phyloP scores from a whole-genome alignment of 2,888 invertebrate genomes.

The Heliconius aoede region DNA sequence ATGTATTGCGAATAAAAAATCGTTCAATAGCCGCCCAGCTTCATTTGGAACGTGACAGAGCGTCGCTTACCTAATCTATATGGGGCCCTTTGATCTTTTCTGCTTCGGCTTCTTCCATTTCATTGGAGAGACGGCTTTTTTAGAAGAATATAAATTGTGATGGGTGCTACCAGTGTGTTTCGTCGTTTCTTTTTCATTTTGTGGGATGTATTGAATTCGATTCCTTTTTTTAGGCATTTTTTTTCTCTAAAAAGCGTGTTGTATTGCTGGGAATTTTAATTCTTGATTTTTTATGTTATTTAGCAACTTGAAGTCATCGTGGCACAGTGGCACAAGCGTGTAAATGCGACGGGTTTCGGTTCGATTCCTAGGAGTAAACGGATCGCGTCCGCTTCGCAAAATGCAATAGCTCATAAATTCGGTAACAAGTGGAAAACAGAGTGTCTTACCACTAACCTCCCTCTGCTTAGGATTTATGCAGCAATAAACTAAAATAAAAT shows the following conservation, averaged over 20 bases:
- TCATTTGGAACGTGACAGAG: constrained; percentile 40
- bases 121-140: constrained; percentile 25
- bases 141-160: constrained; percentile 26
- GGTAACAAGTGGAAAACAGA: too few relatives aligned
- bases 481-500: too few relatives aligned
- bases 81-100: constrained; percentile 37
- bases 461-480: too few relatives aligned
- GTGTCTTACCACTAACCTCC: too few relatives aligned
- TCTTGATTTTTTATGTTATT: neutral
- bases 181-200: neutral
- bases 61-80: constrained; percentile 39
- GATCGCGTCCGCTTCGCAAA: too few relatives aligned
- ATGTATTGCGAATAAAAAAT: constrained; percentile 27
- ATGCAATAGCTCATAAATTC: too few relatives aligned
- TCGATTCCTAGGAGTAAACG: too few relatives aligned
- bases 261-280: neutral
- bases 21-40: constrained; percentile 21
- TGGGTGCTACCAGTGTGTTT: neutral
- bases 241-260: neutral
- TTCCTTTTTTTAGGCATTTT: neutral
- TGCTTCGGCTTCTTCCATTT: constrained; percentile 31
- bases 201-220: neutral
- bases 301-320: neutral
- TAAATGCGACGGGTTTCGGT: too few relatives aligned
- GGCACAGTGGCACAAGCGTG: too few relatives aligned